A percentile compares a stretch with the other conserved stretches of the same genome.
Conservation (phyloP, 2,113 vertebrate species). For the Eleginops maclovinus region DNA sequence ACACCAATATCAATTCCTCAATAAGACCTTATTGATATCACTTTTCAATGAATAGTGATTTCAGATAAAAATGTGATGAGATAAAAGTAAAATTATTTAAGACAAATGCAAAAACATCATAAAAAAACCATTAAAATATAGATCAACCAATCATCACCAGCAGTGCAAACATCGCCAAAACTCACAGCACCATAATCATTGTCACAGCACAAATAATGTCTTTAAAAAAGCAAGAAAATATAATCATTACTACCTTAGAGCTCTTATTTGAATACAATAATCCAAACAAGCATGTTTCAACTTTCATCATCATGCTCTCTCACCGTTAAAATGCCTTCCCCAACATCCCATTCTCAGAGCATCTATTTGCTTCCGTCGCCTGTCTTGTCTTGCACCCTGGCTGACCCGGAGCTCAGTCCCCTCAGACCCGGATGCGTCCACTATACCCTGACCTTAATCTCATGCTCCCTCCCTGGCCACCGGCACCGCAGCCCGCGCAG, state of each 20-base stretch:
- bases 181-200: no score
- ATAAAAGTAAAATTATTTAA: neutral
- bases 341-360: neutral
- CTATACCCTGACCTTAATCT: slow-evolving; percentile 27
- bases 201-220: neutral
- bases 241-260: rapidly evolving
- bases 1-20: neutral
- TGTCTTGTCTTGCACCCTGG: slow-evolving; percentile 26
- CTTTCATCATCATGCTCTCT: neutral
- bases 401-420: slow-evolving; percentile 35
- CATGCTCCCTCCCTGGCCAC: neutral
- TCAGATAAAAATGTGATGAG: neutral
- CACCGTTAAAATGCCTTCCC: neutral
- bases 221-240: neutral
- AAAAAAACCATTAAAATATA: no score
- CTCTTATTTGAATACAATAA: neutral
- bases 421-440: neutral
- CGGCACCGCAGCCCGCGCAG: neutral
- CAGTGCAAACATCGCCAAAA: neutral
- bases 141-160: neutral
- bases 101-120: neutral
- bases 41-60: neutral
- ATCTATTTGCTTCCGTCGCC: neutral
- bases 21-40: neutral
- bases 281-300: neutral